Percentiles rank a stretch among this genome's conserved stretches.
phyloP scores from a whole-genome alignment of 2,888 invertebrate species.

The Cheilosia grossa region DNA sequence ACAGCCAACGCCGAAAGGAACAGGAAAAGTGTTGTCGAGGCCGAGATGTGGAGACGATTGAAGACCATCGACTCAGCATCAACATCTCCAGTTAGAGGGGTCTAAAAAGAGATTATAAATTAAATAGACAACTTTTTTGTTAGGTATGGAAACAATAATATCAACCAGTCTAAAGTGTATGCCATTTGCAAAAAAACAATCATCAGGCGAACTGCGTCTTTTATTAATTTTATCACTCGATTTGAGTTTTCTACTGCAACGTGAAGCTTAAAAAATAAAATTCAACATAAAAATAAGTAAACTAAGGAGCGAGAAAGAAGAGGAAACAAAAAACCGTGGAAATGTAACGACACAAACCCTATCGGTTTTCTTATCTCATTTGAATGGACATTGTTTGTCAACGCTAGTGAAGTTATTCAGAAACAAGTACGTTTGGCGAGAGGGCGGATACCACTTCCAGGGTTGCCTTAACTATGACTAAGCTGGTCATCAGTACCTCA shows the following conservation, averaged over 20 bases:
- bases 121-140: not conserved
- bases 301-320: not conserved
- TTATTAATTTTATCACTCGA: not conserved
- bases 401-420: no score
- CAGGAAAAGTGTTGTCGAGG: slow-evolving; percentile 87
- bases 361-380: not conserved
- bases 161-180: slow-evolving; percentile 9
- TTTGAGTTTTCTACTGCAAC: not conserved
- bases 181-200: not conserved
- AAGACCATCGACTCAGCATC: slow-evolving; percentile 83
- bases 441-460: no score
- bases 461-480: no score
- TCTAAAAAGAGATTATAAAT: slow-evolving; percentile 77
- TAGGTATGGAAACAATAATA: not conserved
- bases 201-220: not conserved
- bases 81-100: slow-evolving; percentile 82
- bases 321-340: not conserved
- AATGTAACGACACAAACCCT: not conserved
- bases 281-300: slow-evolving; percentile 2
- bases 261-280: not conserved
- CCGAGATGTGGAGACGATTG: slow-evolving; percentile 84
- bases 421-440: no score
- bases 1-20: slow-evolving; percentile 88
- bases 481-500: no score
- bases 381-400: no score